Conservation (phyloP, 2,888 invertebrate genomes). For the Agrotis clavis region DNA sequence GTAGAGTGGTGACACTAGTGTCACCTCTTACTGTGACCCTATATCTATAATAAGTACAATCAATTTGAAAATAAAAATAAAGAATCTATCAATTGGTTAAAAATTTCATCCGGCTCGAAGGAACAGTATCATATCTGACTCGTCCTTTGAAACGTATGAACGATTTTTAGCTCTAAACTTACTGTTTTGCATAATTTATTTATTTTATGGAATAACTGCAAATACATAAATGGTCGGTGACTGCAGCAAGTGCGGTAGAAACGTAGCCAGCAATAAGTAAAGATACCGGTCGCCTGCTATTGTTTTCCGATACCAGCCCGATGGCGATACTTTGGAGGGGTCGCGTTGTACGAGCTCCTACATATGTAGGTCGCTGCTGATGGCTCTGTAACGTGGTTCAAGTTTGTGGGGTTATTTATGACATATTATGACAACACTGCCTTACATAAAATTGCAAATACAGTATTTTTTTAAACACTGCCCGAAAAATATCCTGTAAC, state of each 20-base stretch:
- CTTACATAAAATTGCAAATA: not conserved
- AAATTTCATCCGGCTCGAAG: slow-evolving; percentile 16
- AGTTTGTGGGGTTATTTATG: slow-evolving; percentile 4
- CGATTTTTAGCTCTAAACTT: not conserved
- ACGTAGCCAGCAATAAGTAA: slow-evolving; percentile 54
- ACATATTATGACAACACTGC: not conserved
- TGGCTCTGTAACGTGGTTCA: slow-evolving; percentile 1
- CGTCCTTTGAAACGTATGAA: not conserved
- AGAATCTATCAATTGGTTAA: not conserved
- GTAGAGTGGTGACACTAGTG: too few species aligned
- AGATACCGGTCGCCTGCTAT: slow-evolving; percentile 54
- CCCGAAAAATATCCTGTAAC: too few species aligned
- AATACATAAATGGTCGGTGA: slow-evolving; percentile 43
- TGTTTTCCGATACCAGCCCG: slow-evolving; percentile 65
- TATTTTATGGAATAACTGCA: not conserved
- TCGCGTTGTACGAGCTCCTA: slow-evolving; percentile 9
- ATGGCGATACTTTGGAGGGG: slow-evolving; percentile 49
- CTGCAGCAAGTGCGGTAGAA: slow-evolving; percentile 35
- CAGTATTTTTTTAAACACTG: too few species aligned
- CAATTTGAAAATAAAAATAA: not conserved
- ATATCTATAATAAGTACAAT: not conserved
- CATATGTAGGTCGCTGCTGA: slow-evolving; percentile 48
- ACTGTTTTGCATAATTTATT: not conserved
- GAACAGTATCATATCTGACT: not conserved
- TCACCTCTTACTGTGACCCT: not conserved